Conservation (phyloP, 1,140 invertebrate species). For the Coptotermes formosanus region DNA sequence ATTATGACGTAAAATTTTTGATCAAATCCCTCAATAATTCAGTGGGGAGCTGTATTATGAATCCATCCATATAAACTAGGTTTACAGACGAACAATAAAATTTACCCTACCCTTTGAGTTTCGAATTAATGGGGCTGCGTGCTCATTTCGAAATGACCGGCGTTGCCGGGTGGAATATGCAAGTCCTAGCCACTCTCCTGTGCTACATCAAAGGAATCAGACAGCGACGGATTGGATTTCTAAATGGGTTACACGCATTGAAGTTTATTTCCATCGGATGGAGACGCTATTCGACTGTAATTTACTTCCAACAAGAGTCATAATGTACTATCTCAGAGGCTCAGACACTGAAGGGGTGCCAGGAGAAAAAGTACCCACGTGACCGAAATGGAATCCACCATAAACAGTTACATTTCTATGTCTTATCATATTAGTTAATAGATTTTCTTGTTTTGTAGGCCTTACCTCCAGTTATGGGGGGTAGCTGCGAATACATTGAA, state of each 20-base stretch:
- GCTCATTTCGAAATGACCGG: neutral
- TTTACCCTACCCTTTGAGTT: neutral
- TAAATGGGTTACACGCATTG: neutral
- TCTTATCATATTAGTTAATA: no score
- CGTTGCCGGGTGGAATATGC: neutral
- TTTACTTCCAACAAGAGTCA: neutral
- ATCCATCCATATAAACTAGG: slow-evolving; percentile 12
- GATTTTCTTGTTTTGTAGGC: no score
- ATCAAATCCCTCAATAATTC: neutral
- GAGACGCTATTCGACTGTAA: neutral
- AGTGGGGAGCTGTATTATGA: neutral
- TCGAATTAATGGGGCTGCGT: neutral
- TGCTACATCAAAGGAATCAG: neutral
- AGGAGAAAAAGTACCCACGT: no score
- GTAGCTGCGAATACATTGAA: no score
- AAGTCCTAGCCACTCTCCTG: neutral
- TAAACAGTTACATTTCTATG: no score
- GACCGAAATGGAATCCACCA: no score
- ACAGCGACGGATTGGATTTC: neutral
- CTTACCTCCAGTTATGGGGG: no score
- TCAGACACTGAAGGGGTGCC: no score
- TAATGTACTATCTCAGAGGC: neutral
- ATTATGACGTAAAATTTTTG: neutral
- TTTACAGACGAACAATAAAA: slow-evolving; percentile 14
- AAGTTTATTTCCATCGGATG: neutral